A percentile compares a stretch with the other conserved stretches of the same genome.
phyloP scores from a whole-genome alignment of 2,888 invertebrate genomes.

The Apoderus coryli region DNA sequence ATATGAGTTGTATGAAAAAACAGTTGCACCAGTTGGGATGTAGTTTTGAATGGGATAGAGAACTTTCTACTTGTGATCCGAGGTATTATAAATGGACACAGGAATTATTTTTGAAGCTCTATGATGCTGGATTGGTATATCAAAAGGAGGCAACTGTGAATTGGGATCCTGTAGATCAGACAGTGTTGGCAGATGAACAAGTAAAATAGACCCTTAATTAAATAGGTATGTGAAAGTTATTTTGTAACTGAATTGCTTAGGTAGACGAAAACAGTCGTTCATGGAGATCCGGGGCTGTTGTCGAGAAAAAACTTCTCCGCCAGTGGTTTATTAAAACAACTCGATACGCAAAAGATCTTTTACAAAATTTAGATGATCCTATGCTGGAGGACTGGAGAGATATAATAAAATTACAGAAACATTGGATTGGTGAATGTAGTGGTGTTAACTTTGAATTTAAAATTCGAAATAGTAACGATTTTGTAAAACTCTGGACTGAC shows the following conservation, averaged over 20 bases:
- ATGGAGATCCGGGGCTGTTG: slow-evolving; percentile 93
- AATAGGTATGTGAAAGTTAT: slow-evolving; percentile 31
- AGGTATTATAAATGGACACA: slow-evolving; percentile 95
- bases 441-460: slow-evolving; percentile 59
- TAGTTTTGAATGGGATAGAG: slow-evolving; percentile 88
- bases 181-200: slow-evolving; percentile 96
- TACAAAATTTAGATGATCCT: slow-evolving; percentile 56
- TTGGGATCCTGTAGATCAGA: slow-evolving; percentile 98
- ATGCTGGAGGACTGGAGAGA: slow-evolving; percentile 66
- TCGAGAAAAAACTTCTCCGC: slow-evolving; percentile 71
- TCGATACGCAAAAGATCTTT: slow-evolving; percentile 54
- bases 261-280: slow-evolving; percentile 76
- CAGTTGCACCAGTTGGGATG: slow-evolving; percentile 65
- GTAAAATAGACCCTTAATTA: slow-evolving; percentile 31
- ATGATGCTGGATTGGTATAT: slow-evolving; percentile 71
- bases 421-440: slow-evolving; percentile 82
- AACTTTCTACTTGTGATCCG: slow-evolving; percentile 77
- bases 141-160: slow-evolving; percentile 82
- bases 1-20: slow-evolving; percentile 69
- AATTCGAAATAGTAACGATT: slow-evolving; percentile 20
- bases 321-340: slow-evolving; percentile 96
- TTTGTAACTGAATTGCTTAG: neutral
- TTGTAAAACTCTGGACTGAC: slow-evolving; percentile 56
- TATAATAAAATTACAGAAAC: slow-evolving; percentile 67
- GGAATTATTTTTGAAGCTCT: slow-evolving; percentile 78